Conservation (phyloP, 2,797 vertebrate genomes). For the Aselliscus stoliczkanus region DNA sequence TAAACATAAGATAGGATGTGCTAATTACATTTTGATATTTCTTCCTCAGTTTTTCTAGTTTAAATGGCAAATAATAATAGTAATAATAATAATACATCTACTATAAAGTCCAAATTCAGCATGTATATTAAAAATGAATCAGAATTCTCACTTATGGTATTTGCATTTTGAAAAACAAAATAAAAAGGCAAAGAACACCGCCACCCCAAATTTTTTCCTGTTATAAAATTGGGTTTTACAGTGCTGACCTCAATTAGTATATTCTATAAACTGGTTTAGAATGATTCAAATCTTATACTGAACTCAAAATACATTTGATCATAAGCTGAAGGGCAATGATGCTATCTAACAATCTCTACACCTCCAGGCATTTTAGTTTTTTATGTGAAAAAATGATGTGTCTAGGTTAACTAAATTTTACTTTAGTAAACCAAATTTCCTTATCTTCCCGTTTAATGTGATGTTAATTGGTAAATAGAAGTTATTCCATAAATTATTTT, state of each 20-base stretch:
- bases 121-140: background rate
- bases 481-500: background rate
- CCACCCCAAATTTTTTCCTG: background rate
- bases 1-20: background rate
- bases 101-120: background rate
- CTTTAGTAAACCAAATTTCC: background rate
- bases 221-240: background rate
- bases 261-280: background rate
- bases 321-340: background rate
- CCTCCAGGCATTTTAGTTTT: background rate
- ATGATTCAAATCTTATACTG: background rate
- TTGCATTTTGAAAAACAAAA: background rate
- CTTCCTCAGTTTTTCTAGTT: background rate
- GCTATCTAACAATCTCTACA: background rate
- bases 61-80: background rate
- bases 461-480: background rate
- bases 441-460: background rate
- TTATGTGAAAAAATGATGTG: background rate
- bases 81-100: background rate
- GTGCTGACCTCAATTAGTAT: background rate
- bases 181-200: background rate
- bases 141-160: background rate
- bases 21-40: constrained; percentile 27
- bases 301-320: background rate
- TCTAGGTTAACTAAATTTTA: background rate